Conservation (phyloP, 1,140 invertebrate genomes). For the Ceratosolen fusciceps region DNA sequence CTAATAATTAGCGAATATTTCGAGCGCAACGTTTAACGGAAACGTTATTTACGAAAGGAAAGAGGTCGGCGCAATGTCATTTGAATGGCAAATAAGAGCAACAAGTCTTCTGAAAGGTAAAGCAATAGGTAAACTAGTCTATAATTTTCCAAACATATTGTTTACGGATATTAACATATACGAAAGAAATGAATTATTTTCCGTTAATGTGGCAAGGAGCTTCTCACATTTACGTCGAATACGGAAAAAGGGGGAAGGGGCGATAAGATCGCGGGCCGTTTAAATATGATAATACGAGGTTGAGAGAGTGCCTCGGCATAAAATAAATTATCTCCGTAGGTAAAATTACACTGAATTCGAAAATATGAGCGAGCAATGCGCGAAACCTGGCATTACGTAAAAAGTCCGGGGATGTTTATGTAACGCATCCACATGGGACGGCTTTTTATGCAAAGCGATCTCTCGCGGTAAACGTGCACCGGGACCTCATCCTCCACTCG, state of each 20-base stretch:
- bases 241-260: background rate
- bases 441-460: background rate
- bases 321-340: slow-evolving; percentile 1
- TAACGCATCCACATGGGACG: background rate
- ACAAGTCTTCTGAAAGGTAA: no score
- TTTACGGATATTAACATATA: background rate
- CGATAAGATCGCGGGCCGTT: background rate
- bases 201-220: background rate
- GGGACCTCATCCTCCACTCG: background rate
- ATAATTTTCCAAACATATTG: background rate
- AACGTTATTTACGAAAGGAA: no score
- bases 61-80: no score
- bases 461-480: background rate
- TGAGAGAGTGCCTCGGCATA: background rate
- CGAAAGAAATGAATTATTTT: background rate
- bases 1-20: no score
- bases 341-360: slow-evolving; percentile 9
- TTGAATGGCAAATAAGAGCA: no score
- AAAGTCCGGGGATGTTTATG: background rate
- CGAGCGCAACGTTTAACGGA: no score
- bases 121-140: no score
- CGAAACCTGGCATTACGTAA: slow-evolving; percentile 1
- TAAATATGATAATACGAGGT: background rate
- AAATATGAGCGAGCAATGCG: background rate
- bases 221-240: background rate